A percentile compares a stretch with the other conserved stretches of the same genome.
Conservation (phyloP, 1,140 invertebrate genomes). For the Arion vulgaris region DNA sequence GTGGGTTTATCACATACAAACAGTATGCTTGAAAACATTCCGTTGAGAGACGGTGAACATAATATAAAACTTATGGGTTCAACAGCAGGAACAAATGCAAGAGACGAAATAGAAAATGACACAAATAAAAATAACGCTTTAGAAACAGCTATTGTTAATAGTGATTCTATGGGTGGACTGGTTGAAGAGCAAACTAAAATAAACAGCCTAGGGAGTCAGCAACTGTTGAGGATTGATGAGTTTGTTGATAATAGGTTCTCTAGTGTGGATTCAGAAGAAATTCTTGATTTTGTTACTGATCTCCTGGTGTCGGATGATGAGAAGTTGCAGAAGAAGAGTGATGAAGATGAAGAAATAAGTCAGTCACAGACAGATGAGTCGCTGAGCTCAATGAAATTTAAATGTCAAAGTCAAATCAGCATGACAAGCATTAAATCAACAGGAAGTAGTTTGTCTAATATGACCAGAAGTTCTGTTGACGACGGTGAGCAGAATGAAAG, state of each 20-base stretch:
- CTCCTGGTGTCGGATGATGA: conserved; percentile 40
- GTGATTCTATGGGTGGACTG: not conserved
- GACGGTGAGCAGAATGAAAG: not conserved
- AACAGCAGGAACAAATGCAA: not conserved
- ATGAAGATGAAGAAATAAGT: not conserved
- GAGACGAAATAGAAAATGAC: not conserved
- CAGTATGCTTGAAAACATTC: not conserved
- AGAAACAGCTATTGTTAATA: not conserved
- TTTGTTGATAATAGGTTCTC: not conserved
- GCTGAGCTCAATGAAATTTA: not conserved
- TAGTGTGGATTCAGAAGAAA: conserved; percentile 27
- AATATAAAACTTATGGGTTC: not conserved
- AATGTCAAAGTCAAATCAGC: not conserved
- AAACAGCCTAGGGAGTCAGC: not conserved
- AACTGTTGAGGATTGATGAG: not conserved
- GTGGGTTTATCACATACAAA: not conserved
- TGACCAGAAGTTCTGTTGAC: not conserved
- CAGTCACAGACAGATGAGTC: not conserved
- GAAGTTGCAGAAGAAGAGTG: not conserved
- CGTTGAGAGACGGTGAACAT: not conserved
- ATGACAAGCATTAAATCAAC: not conserved
- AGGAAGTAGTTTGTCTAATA: not conserved
- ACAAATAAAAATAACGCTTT: not conserved
- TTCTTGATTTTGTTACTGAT: conserved; percentile 51
- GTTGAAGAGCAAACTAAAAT: not conserved